Percentiles rank a stretch among this genome's conserved stretches.
These are phyloP conservation scores for Eupeodes corollae DNA, from an alignment of 1,140 invertebrate species.

Conservation along the genomic window DNA sequence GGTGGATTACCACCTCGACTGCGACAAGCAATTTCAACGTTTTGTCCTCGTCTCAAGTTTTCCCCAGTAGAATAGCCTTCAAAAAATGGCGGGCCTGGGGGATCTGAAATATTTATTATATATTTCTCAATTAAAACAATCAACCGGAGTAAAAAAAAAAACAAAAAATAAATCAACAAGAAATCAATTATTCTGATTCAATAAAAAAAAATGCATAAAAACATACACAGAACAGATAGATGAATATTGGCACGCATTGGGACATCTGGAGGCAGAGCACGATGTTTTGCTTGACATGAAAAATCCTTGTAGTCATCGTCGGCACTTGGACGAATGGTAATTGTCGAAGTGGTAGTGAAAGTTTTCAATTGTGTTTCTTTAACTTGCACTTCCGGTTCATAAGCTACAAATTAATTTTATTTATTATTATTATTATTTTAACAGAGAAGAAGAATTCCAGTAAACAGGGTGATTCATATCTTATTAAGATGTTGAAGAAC, in stretches of 20 bases:
- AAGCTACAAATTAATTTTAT: no score
- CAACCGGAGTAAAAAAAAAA: no score
- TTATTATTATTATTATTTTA: no score
- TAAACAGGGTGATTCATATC: no score
- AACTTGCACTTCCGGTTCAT: slow-evolving; percentile 41
- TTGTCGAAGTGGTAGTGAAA: slow-evolving; percentile 40
- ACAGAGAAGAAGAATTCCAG: no score
- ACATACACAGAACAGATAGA: slow-evolving; percentile 84
- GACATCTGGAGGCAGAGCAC: slow-evolving; percentile 61
- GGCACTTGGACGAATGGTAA: slow-evolving; percentile 63
- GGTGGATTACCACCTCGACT: slow-evolving; percentile 93
- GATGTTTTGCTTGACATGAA: slow-evolving; percentile 79
- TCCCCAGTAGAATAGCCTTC: slow-evolving; percentile 84
- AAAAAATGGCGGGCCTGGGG: slow-evolving; percentile 83
- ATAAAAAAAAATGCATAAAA: slow-evolving; percentile 4
- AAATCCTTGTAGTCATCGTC: slow-evolving; percentile 83
- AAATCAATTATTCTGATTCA: background rate
- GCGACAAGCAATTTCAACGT: slow-evolving; percentile 75
- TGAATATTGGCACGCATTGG: slow-evolving; percentile 68
- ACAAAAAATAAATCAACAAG: no score
- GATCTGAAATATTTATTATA: slow-evolving; percentile 50
- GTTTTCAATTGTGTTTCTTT: slow-evolving; percentile 38
- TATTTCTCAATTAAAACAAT: background rate
- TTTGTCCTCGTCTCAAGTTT: slow-evolving; percentile 73
- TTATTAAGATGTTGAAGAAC: no score